Evolutionary conservation across 1,140 invertebrate species (phyloP).

Genomic region (Heliconius melpomene): DNA sequence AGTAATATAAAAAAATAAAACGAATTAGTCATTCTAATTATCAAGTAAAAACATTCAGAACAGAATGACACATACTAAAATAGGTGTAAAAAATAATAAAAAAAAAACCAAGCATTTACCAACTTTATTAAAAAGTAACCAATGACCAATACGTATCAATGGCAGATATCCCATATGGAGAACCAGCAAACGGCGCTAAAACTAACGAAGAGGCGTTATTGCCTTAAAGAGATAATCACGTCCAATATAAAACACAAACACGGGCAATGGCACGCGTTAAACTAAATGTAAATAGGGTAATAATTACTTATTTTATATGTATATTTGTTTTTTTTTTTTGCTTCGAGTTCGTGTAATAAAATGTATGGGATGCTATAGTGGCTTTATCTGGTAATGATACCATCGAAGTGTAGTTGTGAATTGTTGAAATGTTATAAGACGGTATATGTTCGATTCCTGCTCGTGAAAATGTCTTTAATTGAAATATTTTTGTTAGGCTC

Average conservation of each 20-base stretch:
- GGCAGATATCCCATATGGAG: not conserved
- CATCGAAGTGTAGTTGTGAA: not conserved
- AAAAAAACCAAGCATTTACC: not conserved
- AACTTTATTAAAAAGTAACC: not conserved
- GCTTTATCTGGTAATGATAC: not conserved
- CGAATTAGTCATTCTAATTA: no score
- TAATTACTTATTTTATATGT: not conserved
- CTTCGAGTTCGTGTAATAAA: not conserved
- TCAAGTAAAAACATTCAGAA: no score
- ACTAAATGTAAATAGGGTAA: constrained; percentile 19
- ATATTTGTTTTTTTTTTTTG: not conserved
- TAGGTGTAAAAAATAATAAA: no score
- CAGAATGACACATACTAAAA: no score
- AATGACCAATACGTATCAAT: not conserved
- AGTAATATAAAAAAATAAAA: no score
- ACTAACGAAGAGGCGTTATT: constrained; percentile 1
- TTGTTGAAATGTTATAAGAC: not conserved
- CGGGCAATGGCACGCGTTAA: not conserved
- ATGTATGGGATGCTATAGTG: not conserved
- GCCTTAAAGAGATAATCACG: not conserved
- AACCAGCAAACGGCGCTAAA: not conserved
- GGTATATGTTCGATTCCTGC: no score
- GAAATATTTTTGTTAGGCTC: no score
- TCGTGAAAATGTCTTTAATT: no score
- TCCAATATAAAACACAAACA: constrained; percentile 3